phyloP scores from a whole-genome alignment of 2,888 invertebrate species.

The Drosophila colorata region DNA sequence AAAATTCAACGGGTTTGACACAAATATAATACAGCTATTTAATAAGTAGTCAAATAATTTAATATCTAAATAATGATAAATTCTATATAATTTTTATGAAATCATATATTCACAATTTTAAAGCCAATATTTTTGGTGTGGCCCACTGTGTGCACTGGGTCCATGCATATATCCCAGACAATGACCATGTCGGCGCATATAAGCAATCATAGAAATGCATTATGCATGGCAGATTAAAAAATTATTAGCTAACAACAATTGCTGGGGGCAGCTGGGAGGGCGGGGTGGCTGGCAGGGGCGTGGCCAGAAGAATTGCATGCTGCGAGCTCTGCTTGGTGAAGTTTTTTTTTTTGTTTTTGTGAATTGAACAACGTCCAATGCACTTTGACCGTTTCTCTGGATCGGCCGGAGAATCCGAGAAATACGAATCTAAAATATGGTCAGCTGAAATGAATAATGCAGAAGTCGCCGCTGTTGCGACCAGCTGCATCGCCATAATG shows the following conservation, averaged over 20 bases:
- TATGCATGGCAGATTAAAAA: conserved; percentile 74
- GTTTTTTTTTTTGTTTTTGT: no score
- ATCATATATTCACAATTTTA: not conserved
- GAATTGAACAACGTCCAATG: conserved; percentile 44
- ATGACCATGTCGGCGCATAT: conserved; percentile 50
- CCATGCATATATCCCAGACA: conserved; percentile 36
- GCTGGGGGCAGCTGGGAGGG: conserved; percentile 5
- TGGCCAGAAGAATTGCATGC: not conserved
- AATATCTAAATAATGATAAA: no score
- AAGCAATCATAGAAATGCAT: conserved; percentile 73
- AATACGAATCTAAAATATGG: conserved; percentile 45
- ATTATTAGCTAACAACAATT: conserved; percentile 69
- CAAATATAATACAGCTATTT: no score
- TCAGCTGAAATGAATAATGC: conserved; percentile 56
- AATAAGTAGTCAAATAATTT: no score
- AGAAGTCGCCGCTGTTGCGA: conserved; percentile 28
- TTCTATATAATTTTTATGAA: not conserved
- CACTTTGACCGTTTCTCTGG: conserved; percentile 51
- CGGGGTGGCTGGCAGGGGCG: not conserved
- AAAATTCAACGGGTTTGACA: no score
- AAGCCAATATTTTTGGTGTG: not conserved
- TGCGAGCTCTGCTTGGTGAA: conserved; percentile 28
- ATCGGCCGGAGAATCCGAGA: conserved; percentile 12
- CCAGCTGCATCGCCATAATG: conserved; percentile 37
- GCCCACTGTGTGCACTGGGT: conserved; percentile 10